Evolutionary conservation across 2,888 invertebrate species (phyloP).

Genomic region (Halocaridina rubra): DNA sequence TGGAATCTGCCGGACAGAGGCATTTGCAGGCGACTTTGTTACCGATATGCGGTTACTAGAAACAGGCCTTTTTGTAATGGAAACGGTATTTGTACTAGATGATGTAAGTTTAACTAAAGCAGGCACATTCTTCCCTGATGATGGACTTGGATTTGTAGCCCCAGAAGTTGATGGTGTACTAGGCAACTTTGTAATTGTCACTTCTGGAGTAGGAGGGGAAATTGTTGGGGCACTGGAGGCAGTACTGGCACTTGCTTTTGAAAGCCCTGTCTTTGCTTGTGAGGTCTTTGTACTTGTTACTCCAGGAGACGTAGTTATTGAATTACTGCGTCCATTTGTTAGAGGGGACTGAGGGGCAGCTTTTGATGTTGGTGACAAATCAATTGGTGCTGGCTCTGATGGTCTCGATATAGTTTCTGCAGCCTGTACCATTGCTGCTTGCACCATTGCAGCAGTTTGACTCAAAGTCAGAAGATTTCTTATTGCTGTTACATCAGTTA

Average conservation of each 20-base stretch:
- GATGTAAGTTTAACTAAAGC: constrained; percentile 22
- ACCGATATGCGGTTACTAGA: constrained; percentile 31
- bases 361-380: constrained; percentile 51
- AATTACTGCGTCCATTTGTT: constrained; percentile 26
- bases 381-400: constrained; percentile 47
- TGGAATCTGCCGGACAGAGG: constrained; percentile 50
- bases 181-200: constrained; percentile 62
- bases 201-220: constrained; percentile 62
- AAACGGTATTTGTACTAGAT: constrained; percentile 59
- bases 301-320: constrained; percentile 1
- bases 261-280: constrained; percentile 5
- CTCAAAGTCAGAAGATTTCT: constrained; percentile 74
- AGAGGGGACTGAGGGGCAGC: constrained; percentile 44
- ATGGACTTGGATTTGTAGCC: constrained; percentile 3
- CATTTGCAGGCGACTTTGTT: constrained; percentile 51
- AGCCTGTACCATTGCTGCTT: constrained; percentile 65
- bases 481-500: constrained; percentile 65
- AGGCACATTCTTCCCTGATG: constrained; percentile 12
- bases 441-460: constrained; percentile 67
- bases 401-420: constrained; percentile 36
- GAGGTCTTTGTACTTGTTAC: constrained; percentile 3
- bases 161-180: constrained; percentile 10
- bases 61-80: constrained; percentile 62
- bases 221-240: constrained; percentile 38
- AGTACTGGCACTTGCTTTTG: constrained; percentile 7